phyloP scores from a whole-genome alignment of 2,888 invertebrate genomes.

The Caenorhabditis afra region DNA sequence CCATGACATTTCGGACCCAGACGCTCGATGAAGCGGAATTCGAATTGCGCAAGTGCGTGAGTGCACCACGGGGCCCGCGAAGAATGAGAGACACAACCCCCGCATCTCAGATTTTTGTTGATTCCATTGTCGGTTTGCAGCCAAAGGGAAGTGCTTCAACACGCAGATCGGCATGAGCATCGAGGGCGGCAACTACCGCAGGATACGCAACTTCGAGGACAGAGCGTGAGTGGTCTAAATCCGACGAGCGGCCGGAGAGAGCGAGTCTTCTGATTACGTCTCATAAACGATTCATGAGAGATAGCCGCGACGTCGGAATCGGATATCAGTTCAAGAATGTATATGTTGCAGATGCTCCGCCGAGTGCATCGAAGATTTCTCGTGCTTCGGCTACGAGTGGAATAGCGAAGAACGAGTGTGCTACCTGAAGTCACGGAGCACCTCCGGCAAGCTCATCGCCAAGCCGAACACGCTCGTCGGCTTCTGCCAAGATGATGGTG shows the following conservation, averaged over 20 bases:
- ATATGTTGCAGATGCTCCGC: conserved; percentile 58
- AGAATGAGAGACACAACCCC: conserved; percentile 20
- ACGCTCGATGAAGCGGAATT: conserved; percentile 49
- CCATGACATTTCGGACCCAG: conserved; percentile 50
- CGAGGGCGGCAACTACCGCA: conserved; percentile 61
- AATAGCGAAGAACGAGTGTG: conserved; percentile 50
- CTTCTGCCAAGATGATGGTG: conserved; percentile 66
- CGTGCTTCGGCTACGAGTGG: conserved; percentile 65
- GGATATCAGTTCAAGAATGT: conserved; percentile 49
- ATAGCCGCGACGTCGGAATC: conserved; percentile 38
- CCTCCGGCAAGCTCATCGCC: conserved; percentile 49
- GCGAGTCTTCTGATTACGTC: conserved; percentile 33
- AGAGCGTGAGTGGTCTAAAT: conserved; percentile 46
- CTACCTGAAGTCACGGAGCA: conserved; percentile 62
- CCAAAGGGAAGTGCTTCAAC: conserved; percentile 64
- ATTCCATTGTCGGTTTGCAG: conserved; percentile 53
- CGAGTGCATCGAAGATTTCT: conserved; percentile 64
- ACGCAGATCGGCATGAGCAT: conserved; percentile 62
- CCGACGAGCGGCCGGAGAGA: no score
- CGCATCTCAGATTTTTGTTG: conserved; percentile 45
- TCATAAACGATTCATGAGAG: conserved; percentile 50
- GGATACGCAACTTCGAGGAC: conserved; percentile 54
- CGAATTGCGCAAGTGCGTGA: conserved; percentile 3
- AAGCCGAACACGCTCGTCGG: conserved; percentile 60
- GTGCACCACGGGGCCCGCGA: conserved; percentile 2